Evolutionary conservation across 2,113 vertebrate genomes (phyloP), one percentile per base, ranked within the genome.

Genomic region (Odocoileus virginianus): DNA sequence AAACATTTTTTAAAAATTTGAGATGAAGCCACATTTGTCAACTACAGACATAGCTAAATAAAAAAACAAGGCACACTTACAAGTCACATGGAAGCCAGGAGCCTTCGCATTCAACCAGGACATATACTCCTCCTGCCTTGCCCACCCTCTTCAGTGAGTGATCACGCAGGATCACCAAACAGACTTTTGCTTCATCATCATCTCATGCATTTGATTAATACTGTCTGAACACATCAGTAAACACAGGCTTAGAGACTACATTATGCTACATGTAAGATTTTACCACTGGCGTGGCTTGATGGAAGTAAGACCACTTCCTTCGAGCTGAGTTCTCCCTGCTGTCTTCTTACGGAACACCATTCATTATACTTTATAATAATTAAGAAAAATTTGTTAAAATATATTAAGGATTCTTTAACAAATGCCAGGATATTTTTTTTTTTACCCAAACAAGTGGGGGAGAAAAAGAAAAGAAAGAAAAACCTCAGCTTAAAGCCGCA

Each of bases 41-140:
- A 96, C 98, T 97, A 98, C 98, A 99, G 98, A 98, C 98, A 97
- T 57, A 94, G 97, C 98, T 43, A 97, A 93, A 93, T 91, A 98
- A 98, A 97, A 76, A 97, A 97, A 95, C 25, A 27, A 96, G 87
- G 47, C 97, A 98, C 97, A 93, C 95, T 94, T 98, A 98, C 98
- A 99, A 99, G 98, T 98, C 98, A 99, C 90, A 92, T 33, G 97
- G 97, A 97, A 97, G 95, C 92, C 96, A 96, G 98, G 94, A 97
- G 94, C 88, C 67, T 91, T 95, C 96, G 12, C 61, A 92, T 76
- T 89, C 57, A 83, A 92, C 91, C 89, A 60, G 33, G 58, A 96
- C 93, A 94, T 45, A 95, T 87, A 97, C 71, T 27, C 87, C 94
- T 40, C 54, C 50, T n/a, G 60, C 92, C 89, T 86, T 5, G 36